phyloP scores from a whole-genome alignment of 2,888 invertebrate genomes.

The Sinotaia quadrata region DNA sequence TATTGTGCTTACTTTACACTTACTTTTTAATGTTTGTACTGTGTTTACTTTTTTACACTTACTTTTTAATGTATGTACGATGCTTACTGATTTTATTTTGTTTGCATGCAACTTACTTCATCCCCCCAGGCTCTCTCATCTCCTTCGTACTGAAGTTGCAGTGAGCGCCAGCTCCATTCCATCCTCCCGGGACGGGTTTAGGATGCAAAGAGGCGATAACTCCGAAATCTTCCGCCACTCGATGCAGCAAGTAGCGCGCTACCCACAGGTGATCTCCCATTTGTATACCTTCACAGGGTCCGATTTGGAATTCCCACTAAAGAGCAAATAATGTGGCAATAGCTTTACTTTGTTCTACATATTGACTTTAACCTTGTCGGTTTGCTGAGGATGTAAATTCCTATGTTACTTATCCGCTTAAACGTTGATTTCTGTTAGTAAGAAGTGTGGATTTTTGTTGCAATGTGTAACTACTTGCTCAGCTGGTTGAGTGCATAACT shows the following conservation, averaged over 20 bases:
- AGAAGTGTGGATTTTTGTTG: no score
- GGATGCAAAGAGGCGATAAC: slow-evolving; percentile 74
- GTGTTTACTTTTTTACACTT: neutral
- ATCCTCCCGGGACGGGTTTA: slow-evolving; percentile 74
- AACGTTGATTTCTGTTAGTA: no score
- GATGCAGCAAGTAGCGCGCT: slow-evolving; percentile 73
- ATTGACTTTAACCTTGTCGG: no score
- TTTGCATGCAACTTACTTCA: slow-evolving; percentile 68
- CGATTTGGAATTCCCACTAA: slow-evolving; percentile 81
- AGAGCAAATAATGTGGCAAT: no score
- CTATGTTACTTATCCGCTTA: no score
- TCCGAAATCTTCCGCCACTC: slow-evolving; percentile 75
- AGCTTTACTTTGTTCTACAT: no score
- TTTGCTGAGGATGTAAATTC: no score
- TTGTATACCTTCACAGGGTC: slow-evolving; percentile 88
- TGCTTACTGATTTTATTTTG: no score
- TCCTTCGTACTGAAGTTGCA: slow-evolving; percentile 94
- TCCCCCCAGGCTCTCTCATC: slow-evolving; percentile 82
- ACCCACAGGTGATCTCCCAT: slow-evolving; percentile 75
- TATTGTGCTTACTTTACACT: neutral
- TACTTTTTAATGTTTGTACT: neutral
- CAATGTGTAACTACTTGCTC: no score
- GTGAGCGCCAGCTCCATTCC: slow-evolving; percentile 86
- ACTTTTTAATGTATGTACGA: no score
- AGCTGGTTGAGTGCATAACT: no score